phyloP scores from a whole-genome alignment of 2,888 invertebrate genomes.

The Hoplodrina blanda region DNA sequence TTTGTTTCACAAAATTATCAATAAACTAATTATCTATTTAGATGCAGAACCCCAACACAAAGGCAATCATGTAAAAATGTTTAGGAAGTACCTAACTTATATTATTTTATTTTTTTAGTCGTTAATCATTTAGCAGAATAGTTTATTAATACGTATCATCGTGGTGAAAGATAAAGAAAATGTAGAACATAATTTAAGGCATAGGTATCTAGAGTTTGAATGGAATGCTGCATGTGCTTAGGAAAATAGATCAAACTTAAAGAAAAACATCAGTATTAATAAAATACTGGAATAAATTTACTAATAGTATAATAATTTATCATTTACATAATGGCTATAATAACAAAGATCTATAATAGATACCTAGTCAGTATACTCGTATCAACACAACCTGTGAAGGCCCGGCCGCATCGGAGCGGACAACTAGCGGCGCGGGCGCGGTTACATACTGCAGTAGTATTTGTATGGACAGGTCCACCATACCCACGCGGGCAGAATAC shows the following conservation, averaged over 20 bases:
- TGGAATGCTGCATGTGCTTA: conserved; percentile 57
- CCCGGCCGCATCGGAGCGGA: too few species aligned
- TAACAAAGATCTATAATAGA: conserved; percentile 38
- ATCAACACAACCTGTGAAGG: conserved; percentile 56
- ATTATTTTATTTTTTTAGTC: conserved; percentile 3
- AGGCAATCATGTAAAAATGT: neutral
- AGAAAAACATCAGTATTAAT: conserved; percentile 25
- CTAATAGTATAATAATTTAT: conserved; percentile 36
- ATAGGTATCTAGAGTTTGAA: conserved; percentile 44
- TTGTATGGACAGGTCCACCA: too few species aligned
- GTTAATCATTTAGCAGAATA: conserved; percentile 18
- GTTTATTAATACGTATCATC: neutral
- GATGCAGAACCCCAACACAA: conserved; percentile 30
- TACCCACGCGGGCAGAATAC: too few species aligned
- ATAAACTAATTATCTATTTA: neutral
- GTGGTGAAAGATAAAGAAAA: conserved; percentile 26
- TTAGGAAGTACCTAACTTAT: neutral
- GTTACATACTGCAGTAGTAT: too few species aligned
- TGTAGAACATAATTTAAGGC: conserved; percentile 30
- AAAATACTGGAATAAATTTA: conserved; percentile 39
- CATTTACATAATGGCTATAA: conserved; percentile 34
- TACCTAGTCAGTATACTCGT: conserved; percentile 53
- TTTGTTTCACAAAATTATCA: neutral
- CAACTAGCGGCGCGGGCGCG: too few species aligned
- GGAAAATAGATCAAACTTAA: conserved; percentile 39